Conservation (phyloP, 1,140 invertebrate genomes). For the Magallana gigas region DNA sequence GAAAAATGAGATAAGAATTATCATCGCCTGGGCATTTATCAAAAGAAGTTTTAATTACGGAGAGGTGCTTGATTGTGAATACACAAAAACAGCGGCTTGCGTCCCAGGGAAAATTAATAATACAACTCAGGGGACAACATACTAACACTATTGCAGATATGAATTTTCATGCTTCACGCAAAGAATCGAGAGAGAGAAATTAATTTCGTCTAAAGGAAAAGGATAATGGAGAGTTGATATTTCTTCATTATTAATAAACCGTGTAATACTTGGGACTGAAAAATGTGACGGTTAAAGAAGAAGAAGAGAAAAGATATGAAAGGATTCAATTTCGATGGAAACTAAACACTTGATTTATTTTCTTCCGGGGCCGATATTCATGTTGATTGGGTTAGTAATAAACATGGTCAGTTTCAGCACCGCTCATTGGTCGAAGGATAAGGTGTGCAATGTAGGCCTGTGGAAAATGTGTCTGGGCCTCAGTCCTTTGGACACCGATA, state of each 20-base stretch:
- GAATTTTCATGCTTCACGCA: too few species aligned
- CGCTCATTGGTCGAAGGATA: slow-evolving; percentile 26
- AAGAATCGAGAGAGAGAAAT: too few species aligned
- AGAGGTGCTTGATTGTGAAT: neutral
- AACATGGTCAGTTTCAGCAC: slow-evolving; percentile 26
- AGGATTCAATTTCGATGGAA: slow-evolving; percentile 28
- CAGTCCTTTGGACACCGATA: neutral
- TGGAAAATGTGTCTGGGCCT: slow-evolving; percentile 42
- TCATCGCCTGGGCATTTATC: slow-evolving; percentile 14
- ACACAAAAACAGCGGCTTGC: neutral
- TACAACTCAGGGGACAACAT: neutral
- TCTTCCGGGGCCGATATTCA: slow-evolving; percentile 15
- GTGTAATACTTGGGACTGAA: too few species aligned
- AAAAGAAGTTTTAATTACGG: slow-evolving; percentile 24
- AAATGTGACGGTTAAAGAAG: too few species aligned
- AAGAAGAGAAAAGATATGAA: neutral
- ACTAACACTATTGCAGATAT: neutral
- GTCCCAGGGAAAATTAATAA: neutral
- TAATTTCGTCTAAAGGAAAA: too few species aligned
- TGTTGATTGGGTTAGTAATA: slow-evolving; percentile 34
- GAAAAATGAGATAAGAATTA: slow-evolving; percentile 38
- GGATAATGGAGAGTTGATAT: too few species aligned
- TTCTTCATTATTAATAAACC: too few species aligned
- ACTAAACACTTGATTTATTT: slow-evolving; percentile 36
- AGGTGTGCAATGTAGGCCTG: slow-evolving; percentile 17